These are phyloP conservation scores for Poeciliopsis occidentalis DNA, from an alignment of 2,113 vertebrate species.

Conservation along the genomic window DNA sequence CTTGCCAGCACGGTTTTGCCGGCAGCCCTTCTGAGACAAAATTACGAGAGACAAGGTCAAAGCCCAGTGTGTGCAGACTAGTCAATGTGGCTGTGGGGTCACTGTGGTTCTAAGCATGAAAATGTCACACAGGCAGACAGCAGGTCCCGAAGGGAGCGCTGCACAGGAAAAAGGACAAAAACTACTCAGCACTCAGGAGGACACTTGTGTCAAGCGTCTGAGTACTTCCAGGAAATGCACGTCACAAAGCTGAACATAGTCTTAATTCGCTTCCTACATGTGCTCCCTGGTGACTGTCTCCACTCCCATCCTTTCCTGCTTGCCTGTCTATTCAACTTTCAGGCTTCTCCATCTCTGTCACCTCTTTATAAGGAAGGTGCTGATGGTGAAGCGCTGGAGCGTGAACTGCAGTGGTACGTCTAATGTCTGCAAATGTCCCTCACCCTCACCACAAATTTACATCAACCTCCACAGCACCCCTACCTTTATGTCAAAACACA, in stretches of 20 bases:
- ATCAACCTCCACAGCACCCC: conserved; percentile 22
- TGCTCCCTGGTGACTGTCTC: conserved; percentile 28
- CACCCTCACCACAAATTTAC: conserved; percentile 59
- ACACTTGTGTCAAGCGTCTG: conserved; percentile 36
- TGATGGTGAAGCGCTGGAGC: conserved; percentile 51
- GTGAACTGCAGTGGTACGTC: conserved; percentile 63
- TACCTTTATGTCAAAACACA: conserved; percentile 45
- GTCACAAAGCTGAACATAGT: conserved; percentile 10
- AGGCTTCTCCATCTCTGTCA: conserved; percentile 29
- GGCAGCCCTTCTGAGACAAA: conserved; percentile 60
- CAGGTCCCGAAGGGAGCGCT: conserved; percentile 52
- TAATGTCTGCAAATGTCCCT: conserved; percentile 55
- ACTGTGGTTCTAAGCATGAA: conserved; percentile 57
- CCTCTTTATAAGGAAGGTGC: conserved; percentile 46
- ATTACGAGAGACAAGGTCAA: conserved; percentile 64
- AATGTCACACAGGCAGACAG: conserved; percentile 70
- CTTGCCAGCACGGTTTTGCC: conserved; percentile 42
- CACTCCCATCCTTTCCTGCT: conserved; percentile 10
- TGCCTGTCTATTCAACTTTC: conserved; percentile 26
- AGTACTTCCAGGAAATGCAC: conserved; percentile 15
- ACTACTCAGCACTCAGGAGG: conserved; percentile 10
- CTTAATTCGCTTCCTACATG: conserved; percentile 31
- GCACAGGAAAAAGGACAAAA: conserved; percentile 27
- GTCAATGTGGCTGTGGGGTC: conserved; percentile 61
- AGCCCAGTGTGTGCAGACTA: conserved; percentile 41